Percentiles rank a stretch among this genome's conserved stretches.
Evolutionary conservation across 2,113 vertebrate species (phyloP).

Genomic region (Ornithorhynchus anatinus): DNA sequence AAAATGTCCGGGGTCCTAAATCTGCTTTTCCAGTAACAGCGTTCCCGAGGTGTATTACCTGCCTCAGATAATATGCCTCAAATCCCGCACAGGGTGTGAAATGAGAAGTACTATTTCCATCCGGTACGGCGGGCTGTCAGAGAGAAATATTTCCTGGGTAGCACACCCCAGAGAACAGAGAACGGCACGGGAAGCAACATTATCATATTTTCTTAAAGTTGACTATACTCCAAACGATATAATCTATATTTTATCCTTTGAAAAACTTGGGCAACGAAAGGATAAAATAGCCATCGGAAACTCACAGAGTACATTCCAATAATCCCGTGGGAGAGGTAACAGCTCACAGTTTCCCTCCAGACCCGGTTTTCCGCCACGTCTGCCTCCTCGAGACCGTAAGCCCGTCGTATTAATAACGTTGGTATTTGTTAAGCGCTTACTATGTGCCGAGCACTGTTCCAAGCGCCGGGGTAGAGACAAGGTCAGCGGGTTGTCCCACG

Average conservation of each 20-base stretch:
- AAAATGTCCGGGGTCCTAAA: slow-evolving; percentile 35
- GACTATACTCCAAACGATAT: slow-evolving; percentile 10
- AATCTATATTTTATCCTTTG: slow-evolving; percentile 43
- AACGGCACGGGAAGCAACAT: neutral
- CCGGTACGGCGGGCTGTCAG: slow-evolving; percentile 29
- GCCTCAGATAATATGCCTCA: slow-evolving; percentile 34
- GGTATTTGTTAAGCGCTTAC: too few relatives aligned
- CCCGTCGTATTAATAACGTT: too few relatives aligned
- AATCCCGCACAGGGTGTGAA: neutral
- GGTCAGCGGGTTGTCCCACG: too few relatives aligned
- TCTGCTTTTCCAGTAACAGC: slow-evolving; percentile 46
- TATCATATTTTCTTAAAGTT: slow-evolving; percentile 49
- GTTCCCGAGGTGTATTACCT: slow-evolving; percentile 50
- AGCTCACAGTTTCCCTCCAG: too few relatives aligned
- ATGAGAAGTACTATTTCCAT: slow-evolving; percentile 31
- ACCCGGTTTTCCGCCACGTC: too few relatives aligned
- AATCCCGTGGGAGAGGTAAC: slow-evolving; percentile 7
- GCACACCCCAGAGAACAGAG: slow-evolving; percentile 45
- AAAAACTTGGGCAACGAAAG: slow-evolving; percentile 42
- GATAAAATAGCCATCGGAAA: slow-evolving; percentile 27
- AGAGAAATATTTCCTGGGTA: slow-evolving; percentile 37
- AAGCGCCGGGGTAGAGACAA: too few relatives aligned
- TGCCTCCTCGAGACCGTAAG: too few relatives aligned
- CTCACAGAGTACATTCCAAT: slow-evolving; percentile 20
- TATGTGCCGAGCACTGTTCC: too few relatives aligned